Percentiles rank a stretch among this genome's conserved stretches.
phyloP scores from a whole-genome alignment of 2,113 vertebrate species.

The Atherinomorus stipes region DNA sequence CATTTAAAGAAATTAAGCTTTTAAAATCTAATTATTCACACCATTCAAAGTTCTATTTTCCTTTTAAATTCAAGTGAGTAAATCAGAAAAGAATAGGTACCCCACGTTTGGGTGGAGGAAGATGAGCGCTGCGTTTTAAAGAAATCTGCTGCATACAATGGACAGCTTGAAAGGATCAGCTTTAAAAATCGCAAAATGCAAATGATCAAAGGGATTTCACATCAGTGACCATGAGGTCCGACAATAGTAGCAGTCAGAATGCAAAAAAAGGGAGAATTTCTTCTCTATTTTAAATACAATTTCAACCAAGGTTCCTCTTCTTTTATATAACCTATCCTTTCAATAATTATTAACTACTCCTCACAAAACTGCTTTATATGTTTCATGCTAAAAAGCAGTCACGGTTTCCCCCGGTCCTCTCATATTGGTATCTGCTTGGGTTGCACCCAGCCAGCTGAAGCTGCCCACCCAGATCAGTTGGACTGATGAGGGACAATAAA shows the following conservation, averaged over 20 bases:
- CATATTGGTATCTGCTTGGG: background rate
- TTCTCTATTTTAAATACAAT: background rate
- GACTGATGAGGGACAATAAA: slow-evolving; percentile 53
- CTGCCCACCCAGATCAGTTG: slow-evolving; percentile 14
- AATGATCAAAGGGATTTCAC: background rate
- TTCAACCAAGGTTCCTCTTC: background rate
- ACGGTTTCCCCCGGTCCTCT: background rate
- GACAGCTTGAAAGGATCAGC: slow-evolving; percentile 8
- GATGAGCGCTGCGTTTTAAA: slow-evolving; percentile 15
- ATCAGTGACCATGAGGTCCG: slow-evolving; percentile 3
- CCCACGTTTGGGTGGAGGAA: slow-evolving; percentile 25
- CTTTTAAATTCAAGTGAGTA: slow-evolving; percentile 48
- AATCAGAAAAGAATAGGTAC: slow-evolving; percentile 60
- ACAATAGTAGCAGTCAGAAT: background rate
- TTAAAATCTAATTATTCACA: slow-evolving; percentile 43
- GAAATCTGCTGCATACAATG: slow-evolving; percentile 6
- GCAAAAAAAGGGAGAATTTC: background rate
- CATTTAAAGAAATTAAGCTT: background rate
- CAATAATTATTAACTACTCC: background rate
- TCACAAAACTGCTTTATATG: background rate
- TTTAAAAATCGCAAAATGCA: background rate
- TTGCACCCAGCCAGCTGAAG: background rate
- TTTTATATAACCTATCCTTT: background rate
- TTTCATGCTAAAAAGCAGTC: background rate
- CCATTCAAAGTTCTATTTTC: slow-evolving; percentile 53